Percentiles rank a stretch among this genome's conserved stretches.
These are phyloP conservation scores for Rynchops niger DNA, from an alignment of 2,113 vertebrate genomes.

Conservation along the genomic window DNA sequence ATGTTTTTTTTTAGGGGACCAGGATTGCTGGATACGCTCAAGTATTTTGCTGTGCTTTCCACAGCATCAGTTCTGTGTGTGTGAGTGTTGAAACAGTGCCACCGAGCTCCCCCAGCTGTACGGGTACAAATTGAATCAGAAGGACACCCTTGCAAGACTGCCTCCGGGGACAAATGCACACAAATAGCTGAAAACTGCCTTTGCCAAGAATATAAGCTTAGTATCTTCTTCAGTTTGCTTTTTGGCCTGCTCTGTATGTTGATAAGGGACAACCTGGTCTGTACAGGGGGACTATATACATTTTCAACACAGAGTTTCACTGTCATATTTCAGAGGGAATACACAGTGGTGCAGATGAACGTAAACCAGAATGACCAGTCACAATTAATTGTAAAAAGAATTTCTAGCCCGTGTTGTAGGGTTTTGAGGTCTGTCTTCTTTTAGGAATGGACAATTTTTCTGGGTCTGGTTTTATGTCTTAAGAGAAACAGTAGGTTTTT, in stretches of 20 bases:
- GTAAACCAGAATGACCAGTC: not conserved
- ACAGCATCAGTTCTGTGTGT: not conserved
- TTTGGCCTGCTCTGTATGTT: not conserved
- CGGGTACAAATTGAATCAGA: not conserved
- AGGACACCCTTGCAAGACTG: not conserved
- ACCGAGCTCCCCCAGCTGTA: accelerated
- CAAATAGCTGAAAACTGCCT: not conserved
- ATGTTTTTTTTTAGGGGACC: not conserved
- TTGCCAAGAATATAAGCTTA: not conserved
- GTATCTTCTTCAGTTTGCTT: not conserved
- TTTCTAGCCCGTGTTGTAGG: not conserved
- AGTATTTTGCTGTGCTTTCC: not conserved
- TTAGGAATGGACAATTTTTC: not conserved
- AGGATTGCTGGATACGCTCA: not conserved
- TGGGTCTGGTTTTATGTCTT: not conserved
- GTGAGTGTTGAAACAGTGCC: not conserved
- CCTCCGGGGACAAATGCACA: not conserved
- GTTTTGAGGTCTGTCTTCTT: not conserved
- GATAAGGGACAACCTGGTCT: accelerated
- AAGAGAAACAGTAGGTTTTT: not conserved
- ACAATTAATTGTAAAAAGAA: not conserved
- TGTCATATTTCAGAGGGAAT: not conserved
- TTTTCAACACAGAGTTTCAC: not conserved
- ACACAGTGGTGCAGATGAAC: not conserved
- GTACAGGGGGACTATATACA: accelerated